Percentiles rank a stretch among this genome's conserved stretches.
Conservation (phyloP, 2,113 vertebrate genomes). For the Spea multiplicata region DNA sequence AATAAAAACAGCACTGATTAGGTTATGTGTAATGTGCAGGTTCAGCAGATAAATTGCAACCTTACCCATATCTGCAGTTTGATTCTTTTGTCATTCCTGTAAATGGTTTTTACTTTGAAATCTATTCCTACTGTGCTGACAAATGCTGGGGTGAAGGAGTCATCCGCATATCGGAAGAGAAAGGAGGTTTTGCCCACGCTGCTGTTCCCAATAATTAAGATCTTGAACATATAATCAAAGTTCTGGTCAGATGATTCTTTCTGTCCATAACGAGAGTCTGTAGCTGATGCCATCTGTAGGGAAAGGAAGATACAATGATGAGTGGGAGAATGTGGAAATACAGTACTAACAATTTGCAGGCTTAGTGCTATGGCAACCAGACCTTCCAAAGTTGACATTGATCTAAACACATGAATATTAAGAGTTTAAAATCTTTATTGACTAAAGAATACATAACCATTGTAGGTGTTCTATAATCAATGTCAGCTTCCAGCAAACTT, state of each 20-base stretch:
- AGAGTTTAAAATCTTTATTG: too few relatives aligned
- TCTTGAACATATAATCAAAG: conserved; percentile 90
- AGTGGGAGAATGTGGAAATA: background rate
- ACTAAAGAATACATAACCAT: too few relatives aligned
- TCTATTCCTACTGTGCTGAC: conserved; percentile 87
- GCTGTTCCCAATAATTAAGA: conserved; percentile 88
- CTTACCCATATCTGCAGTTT: conserved; percentile 89
- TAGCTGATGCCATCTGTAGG: conserved; percentile 89
- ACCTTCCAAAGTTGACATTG: background rate
- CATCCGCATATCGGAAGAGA: conserved; percentile 86
- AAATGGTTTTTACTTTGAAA: conserved; percentile 90
- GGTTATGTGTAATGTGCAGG: background rate
- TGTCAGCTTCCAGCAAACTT: too few relatives aligned
- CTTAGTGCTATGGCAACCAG: conserved; percentile 6
- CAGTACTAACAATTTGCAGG: background rate
- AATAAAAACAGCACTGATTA: too few relatives aligned
- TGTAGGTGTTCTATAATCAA: too few relatives aligned
- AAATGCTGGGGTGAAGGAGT: conserved; percentile 83
- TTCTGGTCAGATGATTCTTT: conserved; percentile 84
- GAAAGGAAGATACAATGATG: background rate
- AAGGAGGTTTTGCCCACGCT: conserved; percentile 85
- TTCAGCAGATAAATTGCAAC: conserved; percentile 21
- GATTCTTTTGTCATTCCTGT: conserved; percentile 83
- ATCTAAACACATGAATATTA: background rate
- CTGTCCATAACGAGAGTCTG: conserved; percentile 84